A percentile compares a stretch with the other conserved stretches of the same genome.
Conservation (phyloP, 1,140 invertebrate genomes). For the Drosophila fuyamai region DNA sequence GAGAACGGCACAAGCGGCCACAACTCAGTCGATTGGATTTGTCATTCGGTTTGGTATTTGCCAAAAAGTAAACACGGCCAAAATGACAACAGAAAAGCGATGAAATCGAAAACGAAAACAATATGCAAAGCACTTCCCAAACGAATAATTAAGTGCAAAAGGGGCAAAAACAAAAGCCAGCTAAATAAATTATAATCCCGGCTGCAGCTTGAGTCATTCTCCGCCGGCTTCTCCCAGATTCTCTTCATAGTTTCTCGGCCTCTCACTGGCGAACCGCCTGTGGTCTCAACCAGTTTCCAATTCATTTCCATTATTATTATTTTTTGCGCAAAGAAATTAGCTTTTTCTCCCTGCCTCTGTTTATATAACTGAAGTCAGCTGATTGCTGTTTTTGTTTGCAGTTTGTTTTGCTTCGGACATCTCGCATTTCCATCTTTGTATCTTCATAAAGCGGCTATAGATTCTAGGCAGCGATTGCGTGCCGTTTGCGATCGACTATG, state of each 20-base stretch:
- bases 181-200: conserved; percentile 45
- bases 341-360: conserved; percentile 13
- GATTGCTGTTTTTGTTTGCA: conserved; percentile 67
- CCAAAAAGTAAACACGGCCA: conserved; percentile 58
- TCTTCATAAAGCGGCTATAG: conserved; percentile 8
- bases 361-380: conserved; percentile 60
- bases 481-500: conserved; percentile 26
- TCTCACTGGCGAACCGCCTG: conserved; percentile 35
- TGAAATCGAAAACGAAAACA: conserved; percentile 37
- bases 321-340: conserved; percentile 51
- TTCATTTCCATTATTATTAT: conserved; percentile 64
- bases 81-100: conserved; percentile 20
- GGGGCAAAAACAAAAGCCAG: conserved; percentile 24
- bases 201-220: conserved; percentile 62
- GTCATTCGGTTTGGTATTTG: conserved; percentile 61
- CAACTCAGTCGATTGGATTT: conserved; percentile 35
- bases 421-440: conserved; percentile 33
- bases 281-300: conserved; percentile 64
- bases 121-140: conserved; percentile 58
- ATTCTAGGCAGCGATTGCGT: conserved; percentile 60
- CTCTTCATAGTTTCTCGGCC: conserved; percentile 22
- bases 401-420: conserved; percentile 44
- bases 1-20: conserved; percentile 27
- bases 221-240: conserved; percentile 58
- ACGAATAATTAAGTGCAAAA: conserved; percentile 57